Evolutionary conservation across 2,888 invertebrate genomes (phyloP).

Genomic region (Sinotaia quadrata): DNA sequence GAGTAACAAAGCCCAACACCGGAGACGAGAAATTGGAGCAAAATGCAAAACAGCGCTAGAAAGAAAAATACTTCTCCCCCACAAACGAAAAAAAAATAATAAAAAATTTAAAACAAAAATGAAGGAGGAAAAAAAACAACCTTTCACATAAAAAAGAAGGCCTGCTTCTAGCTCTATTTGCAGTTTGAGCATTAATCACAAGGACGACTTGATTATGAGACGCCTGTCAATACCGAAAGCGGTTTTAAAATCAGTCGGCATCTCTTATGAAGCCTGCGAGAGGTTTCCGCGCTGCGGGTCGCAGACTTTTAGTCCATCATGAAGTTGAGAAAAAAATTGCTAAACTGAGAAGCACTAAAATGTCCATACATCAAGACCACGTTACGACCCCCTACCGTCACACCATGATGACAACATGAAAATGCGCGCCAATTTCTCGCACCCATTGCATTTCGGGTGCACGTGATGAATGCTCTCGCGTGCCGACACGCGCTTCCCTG

Average conservation of each 20-base stretch:
- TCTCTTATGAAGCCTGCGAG: slow-evolving; percentile 9
- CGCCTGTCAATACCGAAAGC: slow-evolving; percentile 27
- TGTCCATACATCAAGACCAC: slow-evolving; percentile 11
- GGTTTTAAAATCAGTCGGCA: slow-evolving; percentile 25
- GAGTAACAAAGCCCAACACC: too few species aligned
- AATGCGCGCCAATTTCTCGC: slow-evolving; percentile 17
- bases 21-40: too few species aligned
- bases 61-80: too few species aligned
- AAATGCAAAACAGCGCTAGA: too few species aligned
- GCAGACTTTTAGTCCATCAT: slow-evolving; percentile 18
- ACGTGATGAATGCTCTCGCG: slow-evolving; percentile 7
- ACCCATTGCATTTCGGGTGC: slow-evolving; percentile 4
- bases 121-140: too few species aligned
- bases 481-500: neutral
- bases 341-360: slow-evolving; percentile 8
- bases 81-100: too few species aligned
- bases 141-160: too few species aligned
- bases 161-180: too few species aligned
- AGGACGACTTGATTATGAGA: too few species aligned
- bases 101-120: too few species aligned
- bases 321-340: slow-evolving; percentile 14
- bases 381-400: slow-evolving; percentile 18
- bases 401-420: slow-evolving; percentile 26
- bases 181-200: too few species aligned
- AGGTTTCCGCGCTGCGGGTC: slow-evolving; percentile 11